phyloP scores from a whole-genome alignment of 1,140 invertebrate species.

The Dolichoris vasculosae region DNA sequence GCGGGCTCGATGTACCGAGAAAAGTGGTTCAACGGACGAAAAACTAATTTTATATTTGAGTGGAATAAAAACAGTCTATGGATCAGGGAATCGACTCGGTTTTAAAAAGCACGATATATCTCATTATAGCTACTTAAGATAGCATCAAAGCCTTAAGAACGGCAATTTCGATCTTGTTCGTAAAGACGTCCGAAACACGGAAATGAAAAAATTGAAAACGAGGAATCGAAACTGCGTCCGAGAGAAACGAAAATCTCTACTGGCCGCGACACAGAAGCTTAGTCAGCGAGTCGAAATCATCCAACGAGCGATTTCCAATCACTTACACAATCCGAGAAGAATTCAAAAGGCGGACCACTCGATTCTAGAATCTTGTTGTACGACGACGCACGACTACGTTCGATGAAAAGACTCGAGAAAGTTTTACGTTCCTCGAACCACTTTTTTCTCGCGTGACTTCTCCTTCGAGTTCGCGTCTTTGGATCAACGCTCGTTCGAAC shows the following conservation, averaged over 20 bases:
- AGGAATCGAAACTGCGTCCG: neutral
- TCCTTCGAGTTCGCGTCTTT: neutral
- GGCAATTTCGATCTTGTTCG: neutral
- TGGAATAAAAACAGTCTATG: too few species aligned
- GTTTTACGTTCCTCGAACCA: neutral
- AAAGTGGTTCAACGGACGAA: too few species aligned
- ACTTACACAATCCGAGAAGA: conserved; percentile 7
- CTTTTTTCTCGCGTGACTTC: neutral
- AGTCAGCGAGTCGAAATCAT: conserved; percentile 2
- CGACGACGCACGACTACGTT: neutral
- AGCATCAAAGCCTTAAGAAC: neutral
- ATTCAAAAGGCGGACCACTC: neutral
- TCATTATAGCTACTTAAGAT: neutral
- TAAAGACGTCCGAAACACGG: neutral
- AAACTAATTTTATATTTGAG: too few species aligned
- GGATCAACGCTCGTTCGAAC: neutral
- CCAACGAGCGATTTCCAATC: neutral
- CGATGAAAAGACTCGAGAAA: neutral
- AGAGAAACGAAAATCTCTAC: conserved; percentile 6
- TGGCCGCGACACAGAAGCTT: neutral
- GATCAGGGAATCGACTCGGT: too few species aligned
- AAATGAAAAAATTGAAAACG: neutral
- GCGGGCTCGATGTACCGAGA: too few species aligned
- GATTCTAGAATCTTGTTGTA: neutral
- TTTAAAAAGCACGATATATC: too few species aligned